Conservation (phyloP, 2,888 invertebrate species). For the Ariolimax columbianus region DNA sequence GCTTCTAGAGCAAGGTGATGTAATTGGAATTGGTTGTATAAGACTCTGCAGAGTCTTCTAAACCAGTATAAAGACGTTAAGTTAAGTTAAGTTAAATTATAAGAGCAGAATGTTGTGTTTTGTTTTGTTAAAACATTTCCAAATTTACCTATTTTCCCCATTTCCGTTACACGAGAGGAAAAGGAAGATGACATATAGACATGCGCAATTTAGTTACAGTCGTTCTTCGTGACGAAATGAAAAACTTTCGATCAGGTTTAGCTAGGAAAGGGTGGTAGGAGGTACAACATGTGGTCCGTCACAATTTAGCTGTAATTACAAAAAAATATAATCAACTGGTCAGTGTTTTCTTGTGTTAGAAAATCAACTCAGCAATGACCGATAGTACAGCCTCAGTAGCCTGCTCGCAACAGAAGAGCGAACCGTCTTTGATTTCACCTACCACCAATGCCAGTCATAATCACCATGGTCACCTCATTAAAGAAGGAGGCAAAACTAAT, state of each 20-base stretch:
- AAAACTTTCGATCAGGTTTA: background rate
- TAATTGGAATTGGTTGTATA: too few relatives aligned
- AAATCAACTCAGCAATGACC: background rate
- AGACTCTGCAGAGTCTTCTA: too few relatives aligned
- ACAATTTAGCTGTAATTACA: background rate
- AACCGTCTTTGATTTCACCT: conserved; percentile 7
- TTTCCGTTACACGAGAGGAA: background rate
- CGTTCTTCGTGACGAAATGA: conserved; percentile 11
- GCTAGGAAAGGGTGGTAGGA: background rate
- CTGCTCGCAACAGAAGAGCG: background rate
- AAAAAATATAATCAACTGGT: background rate
- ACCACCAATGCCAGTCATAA: background rate
- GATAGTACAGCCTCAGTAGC: background rate
- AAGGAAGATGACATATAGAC: background rate
- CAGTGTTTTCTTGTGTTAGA: background rate
- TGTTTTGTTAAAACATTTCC: background rate
- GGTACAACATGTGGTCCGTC: background rate
- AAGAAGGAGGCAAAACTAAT: background rate
- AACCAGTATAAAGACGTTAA: too few relatives aligned
- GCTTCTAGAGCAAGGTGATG: too few relatives aligned
- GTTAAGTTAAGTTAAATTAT: too few relatives aligned
- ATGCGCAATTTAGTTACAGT: background rate
- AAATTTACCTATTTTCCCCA: background rate
- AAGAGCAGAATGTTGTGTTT: background rate
- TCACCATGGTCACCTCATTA: background rate